A percentile compares a stretch with the other conserved stretches of the same genome.
phyloP scores from a whole-genome alignment of 2,113 vertebrate genomes.

The Helogale parvula region DNA sequence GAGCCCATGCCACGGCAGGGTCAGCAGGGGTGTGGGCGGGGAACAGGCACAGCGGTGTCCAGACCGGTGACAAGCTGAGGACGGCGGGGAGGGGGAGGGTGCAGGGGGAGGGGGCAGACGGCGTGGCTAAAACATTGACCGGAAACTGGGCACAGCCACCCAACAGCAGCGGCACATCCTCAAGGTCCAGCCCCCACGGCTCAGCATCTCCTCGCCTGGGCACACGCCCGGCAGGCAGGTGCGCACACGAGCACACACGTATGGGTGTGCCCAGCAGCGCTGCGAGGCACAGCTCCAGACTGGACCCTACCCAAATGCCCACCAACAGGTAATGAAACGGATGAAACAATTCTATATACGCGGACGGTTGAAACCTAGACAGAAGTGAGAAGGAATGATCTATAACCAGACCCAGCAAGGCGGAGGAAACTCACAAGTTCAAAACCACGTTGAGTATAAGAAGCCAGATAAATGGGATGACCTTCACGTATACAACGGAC shows the following conservation, averaged over 20 bases:
- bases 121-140: rapidly evolving
- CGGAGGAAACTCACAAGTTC: background rate
- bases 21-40: background rate
- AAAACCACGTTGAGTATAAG: background rate
- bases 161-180: background rate
- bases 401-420: background rate
- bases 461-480: background rate
- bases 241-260: background rate
- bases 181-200: background rate
- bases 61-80: background rate
- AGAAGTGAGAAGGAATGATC: background rate
- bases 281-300: rapidly evolving
- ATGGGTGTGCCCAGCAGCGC: background rate
- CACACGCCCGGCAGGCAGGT: rapidly evolving
- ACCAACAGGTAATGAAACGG: too few relatives aligned
- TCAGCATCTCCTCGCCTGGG: too few relatives aligned
- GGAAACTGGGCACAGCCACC: background rate
- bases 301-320: background rate
- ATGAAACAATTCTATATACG: rapidly evolving
- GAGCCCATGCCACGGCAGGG: background rate
- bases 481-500: background rate
- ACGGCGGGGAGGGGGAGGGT: background rate
- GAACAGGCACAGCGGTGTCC: background rate
- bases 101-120: background rate
- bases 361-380: background rate